A percentile compares a stretch with the other conserved stretches of the same genome.
These are phyloP conservation scores for Thereva nobilitata DNA, from an alignment of 2,888 invertebrate species.

Conservation along the genomic window DNA sequence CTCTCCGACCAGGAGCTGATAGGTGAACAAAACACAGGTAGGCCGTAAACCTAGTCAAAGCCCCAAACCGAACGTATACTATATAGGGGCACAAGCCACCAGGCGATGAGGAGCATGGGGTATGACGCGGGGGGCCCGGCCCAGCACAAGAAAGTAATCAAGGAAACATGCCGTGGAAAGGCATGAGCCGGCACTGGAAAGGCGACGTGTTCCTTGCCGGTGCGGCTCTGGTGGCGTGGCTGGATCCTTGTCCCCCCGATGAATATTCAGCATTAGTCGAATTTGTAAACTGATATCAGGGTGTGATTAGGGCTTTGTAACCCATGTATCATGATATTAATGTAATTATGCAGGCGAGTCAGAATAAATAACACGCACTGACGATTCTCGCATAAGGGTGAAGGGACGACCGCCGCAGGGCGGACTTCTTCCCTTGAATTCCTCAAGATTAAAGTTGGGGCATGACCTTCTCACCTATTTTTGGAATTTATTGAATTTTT, in stretches of 20 bases:
- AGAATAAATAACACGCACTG: constrained; percentile 27
- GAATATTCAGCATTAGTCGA: constrained; percentile 32
- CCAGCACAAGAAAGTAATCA: constrained; percentile 8
- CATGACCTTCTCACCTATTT: too few relatives aligned
- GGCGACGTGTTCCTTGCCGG: constrained; percentile 7
- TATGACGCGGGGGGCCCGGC: not conserved
- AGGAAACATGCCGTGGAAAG: constrained; percentile 3
- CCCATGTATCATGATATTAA: constrained; percentile 32
- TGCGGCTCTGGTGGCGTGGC: not conserved
- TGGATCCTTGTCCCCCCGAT: not conserved
- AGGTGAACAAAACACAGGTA: not conserved
- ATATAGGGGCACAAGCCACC: not conserved
- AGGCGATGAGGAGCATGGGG: constrained; percentile 5
- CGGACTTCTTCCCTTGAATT: too few relatives aligned
- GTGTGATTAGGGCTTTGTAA: constrained; percentile 25
- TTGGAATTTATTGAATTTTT: too few relatives aligned
- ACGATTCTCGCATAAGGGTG: not conserved
- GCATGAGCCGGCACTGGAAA: constrained; percentile 11
- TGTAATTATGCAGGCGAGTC: constrained; percentile 25
- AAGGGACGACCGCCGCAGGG: too few relatives aligned
- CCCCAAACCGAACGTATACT: not conserved
- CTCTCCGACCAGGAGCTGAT: constrained; percentile 12
- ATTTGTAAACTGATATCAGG: constrained; percentile 27
- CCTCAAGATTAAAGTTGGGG: too few relatives aligned
- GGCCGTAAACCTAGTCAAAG: constrained; percentile 3